phyloP scores from a whole-genome alignment of 2,888 invertebrate species.

The Cantharis rufa region DNA sequence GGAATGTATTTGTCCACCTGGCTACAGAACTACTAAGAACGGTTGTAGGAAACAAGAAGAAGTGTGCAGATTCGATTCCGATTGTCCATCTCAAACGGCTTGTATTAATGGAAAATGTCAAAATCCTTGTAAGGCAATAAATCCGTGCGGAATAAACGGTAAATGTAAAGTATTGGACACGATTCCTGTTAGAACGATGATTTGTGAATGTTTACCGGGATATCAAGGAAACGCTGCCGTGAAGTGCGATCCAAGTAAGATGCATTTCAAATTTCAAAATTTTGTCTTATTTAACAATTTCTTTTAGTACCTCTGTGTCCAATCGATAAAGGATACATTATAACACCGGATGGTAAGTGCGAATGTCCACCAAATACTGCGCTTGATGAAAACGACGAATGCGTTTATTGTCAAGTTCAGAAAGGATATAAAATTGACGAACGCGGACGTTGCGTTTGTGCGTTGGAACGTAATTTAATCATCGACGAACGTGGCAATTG shows the following conservation, averaged over 20 bases:
- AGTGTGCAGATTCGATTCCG: constrained; percentile 76
- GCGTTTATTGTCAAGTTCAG: constrained; percentile 71
- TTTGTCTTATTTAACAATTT: constrained; percentile 4
- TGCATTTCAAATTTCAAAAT: background rate
- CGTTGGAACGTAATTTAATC: constrained; percentile 75
- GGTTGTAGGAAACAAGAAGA: constrained; percentile 66
- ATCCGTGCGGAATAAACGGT: constrained; percentile 82
- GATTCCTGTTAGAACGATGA: constrained; percentile 82
- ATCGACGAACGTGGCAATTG: constrained; percentile 79
- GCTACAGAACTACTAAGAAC: constrained; percentile 65
- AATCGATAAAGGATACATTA: constrained; percentile 70
- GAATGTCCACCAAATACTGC: constrained; percentile 79
- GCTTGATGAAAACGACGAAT: constrained; percentile 76
- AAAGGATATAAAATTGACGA: constrained; percentile 77
- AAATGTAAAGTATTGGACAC: constrained; percentile 80
- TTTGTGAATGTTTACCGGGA: constrained; percentile 84
- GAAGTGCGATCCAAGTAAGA: constrained; percentile 79
- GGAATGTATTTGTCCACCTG: constrained; percentile 82
- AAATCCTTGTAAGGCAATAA: constrained; percentile 78
- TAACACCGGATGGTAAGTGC: constrained; percentile 68
- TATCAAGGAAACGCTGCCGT: constrained; percentile 86
- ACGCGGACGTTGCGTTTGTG: constrained; percentile 81
- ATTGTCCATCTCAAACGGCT: constrained; percentile 82
- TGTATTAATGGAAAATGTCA: constrained; percentile 82
- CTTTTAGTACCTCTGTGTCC: constrained; percentile 64